Base-by-base conservation (phyloP, 2,113 vertebrate genomes). In the Scortum barcoo region DNA sequence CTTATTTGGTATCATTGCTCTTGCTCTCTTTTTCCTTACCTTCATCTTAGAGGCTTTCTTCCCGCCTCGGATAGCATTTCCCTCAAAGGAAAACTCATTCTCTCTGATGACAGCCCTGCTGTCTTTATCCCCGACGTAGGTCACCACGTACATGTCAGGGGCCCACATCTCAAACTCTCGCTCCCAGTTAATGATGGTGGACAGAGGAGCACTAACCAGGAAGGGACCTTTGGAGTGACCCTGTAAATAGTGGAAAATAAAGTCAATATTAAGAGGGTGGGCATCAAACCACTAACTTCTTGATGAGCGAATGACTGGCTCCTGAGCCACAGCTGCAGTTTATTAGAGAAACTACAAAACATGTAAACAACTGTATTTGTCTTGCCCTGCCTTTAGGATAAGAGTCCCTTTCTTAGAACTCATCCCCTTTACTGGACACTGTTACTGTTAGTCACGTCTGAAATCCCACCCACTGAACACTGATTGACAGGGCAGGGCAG, bases 151-250 rank as follows among this genome's bases (percentile, higher is more conserved):
- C 97, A 99, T 97, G 88, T 99, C 98, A 2, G 98, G 98, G 9
- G 98, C 98, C 98, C 98, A 99, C 97, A 99, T 96, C 93, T 99
- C 98, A 93, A 99, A 99, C 92, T 99, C 98, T 71, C 98, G 93
- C 81, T 99, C 98, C 98, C 98, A 99, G 93, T 99, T 99, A 88
- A 99, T 99, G 91, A 99, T 99, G 78, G 98, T 99, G 78, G 98
- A 99, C 71, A 99, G 95, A 0, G 98, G 98, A 7, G 98, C 98
- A 12, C 98, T 99, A 81, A 99, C 98, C 87, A 99, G 94, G 91
- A 99, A 99, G 86, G 98, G 98, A 71, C 98, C 98, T 92, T 99
- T 99, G 10, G 98, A 99, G 86, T 99, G 98, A 86, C 98, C 98
- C 98, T 99, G 73, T 2, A 33, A 36, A 76, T 26, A 72, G 44